Base-by-base conservation (phyloP, 1,140 invertebrate species). In the Sitodiplosis mosellana region DNA sequence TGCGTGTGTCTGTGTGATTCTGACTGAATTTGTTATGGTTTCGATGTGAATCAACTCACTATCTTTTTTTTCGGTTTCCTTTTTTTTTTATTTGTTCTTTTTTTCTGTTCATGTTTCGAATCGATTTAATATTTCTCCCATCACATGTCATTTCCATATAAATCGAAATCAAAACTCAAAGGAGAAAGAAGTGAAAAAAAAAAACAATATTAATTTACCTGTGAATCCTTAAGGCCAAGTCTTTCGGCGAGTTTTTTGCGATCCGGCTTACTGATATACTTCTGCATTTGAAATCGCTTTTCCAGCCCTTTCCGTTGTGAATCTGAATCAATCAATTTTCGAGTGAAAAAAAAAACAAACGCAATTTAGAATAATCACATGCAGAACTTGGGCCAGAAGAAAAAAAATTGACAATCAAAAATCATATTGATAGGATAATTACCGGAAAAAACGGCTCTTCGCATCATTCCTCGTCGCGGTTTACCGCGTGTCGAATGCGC, bases 261-360 rank as follows among this genome's bases (percentile, higher is more conserved):
- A 66, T 97, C 92, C 1, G 91, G 91, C 65, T 97, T 97, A 49
- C 87, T 93, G 58, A 97, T 96, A 65, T 97, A 97, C 65, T 96
- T 95, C 67, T 97, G 92, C n/a, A 92, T 75, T 63, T 92, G 88
- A 67, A 96, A 97, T 55, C 90, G 68, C 54, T 91, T 85, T 67
- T 97, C 93, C 45, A 97, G 69, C 1, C 92, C 92, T 54, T 93
- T 89, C 45, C 92, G 69, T 60, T 97, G 93, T 0, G 90, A 75
- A 59, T 94, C 90, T 44, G 86, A 88, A 68, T 87, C 27, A 86
- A 17, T 18, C 36, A 17, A 38, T 38, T n/a, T n/a, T 38, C 12
- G 36, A 38, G 19, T 42, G 15, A 18, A 18, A 42, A 42, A 17
- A 19, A 18, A 42, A 19, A 38, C n/a, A n/a, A n/a, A n/a, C n/a